Evolutionary conservation across 2,888 invertebrate genomes (phyloP).

Genomic region (Aphodius granarius): DNA sequence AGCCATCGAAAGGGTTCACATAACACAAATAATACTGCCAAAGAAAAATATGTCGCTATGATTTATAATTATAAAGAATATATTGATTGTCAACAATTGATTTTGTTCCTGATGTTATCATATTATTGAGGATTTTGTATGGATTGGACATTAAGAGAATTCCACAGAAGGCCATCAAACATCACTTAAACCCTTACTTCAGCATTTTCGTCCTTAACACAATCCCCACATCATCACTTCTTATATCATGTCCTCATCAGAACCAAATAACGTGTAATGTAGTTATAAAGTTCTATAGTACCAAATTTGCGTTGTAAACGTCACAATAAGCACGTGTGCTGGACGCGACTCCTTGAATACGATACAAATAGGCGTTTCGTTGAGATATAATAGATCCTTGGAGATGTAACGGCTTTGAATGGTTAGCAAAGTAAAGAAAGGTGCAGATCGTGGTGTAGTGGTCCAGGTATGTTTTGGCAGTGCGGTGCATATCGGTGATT

Average conservation of each 20-base stretch:
- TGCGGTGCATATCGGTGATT: constrained; percentile 40
- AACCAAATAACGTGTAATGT: too few species aligned
- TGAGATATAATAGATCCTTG: neutral
- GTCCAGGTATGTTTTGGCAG: neutral
- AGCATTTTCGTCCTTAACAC: too few species aligned
- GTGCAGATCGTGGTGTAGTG: neutral
- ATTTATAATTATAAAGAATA: too few species aligned
- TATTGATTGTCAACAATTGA: too few species aligned
- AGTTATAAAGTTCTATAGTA: too few species aligned
- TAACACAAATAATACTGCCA: neutral
- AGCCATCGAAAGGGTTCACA: neutral
- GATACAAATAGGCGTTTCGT: neutral
- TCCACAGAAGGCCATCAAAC: neutral
- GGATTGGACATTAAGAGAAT: too few species aligned
- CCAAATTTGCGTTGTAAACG: neutral
- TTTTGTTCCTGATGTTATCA: too few species aligned
- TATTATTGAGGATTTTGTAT: too few species aligned
- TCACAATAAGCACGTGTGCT: neutral
- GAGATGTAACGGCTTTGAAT: neutral
- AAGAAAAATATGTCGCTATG: neutral
- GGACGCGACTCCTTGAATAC: neutral
- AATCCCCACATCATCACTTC: neutral
- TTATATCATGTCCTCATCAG: too few species aligned
- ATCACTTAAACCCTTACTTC: neutral
- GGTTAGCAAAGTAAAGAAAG: neutral